Percentiles rank a stretch among this genome's conserved stretches.
These are phyloP conservation scores for Burhinus bistriatus DNA, from an alignment of 2,113 vertebrate genomes.

Conservation along the genomic window DNA sequence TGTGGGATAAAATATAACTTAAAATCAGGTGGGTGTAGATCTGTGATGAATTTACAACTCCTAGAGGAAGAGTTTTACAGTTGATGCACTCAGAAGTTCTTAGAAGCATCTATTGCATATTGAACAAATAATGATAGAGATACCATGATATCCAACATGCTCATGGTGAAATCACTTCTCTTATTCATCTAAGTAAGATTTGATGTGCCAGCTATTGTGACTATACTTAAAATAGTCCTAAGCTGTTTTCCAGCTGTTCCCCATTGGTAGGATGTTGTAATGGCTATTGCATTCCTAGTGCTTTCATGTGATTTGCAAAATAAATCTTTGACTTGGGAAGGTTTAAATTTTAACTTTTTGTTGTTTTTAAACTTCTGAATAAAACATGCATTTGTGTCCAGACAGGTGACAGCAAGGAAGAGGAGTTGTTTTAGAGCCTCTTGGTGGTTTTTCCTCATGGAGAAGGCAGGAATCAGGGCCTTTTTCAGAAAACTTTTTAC, in stretches of 20 bases:
- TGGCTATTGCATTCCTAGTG: neutral
- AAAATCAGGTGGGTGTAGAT: neutral
- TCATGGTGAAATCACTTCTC: neutral
- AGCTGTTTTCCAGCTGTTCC: neutral
- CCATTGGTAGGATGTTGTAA: neutral
- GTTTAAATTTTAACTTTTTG: conserved; percentile 1
- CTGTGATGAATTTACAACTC: neutral
- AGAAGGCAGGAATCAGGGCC: neutral
- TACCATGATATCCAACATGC: neutral
- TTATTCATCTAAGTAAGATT: neutral
- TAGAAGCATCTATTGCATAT: neutral
- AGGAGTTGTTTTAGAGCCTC: neutral
- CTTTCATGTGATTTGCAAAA: neutral
- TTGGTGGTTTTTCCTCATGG: neutral
- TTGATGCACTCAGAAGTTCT: neutral
- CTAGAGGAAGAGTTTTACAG: neutral
- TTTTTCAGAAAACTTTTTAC: neutral
- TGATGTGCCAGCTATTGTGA: neutral
- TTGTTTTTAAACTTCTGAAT: neutral
- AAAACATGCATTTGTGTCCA: neutral
- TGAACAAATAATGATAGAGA: neutral
- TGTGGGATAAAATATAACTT: neutral
- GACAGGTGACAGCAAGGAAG: neutral
- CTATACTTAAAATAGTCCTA: neutral
- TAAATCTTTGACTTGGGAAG: neutral